These are phyloP conservation scores for Corticium candelabrum DNA, from an alignment of 37 sponge, comb jelly and placozoan species.

Conservation along the genomic window DNA sequence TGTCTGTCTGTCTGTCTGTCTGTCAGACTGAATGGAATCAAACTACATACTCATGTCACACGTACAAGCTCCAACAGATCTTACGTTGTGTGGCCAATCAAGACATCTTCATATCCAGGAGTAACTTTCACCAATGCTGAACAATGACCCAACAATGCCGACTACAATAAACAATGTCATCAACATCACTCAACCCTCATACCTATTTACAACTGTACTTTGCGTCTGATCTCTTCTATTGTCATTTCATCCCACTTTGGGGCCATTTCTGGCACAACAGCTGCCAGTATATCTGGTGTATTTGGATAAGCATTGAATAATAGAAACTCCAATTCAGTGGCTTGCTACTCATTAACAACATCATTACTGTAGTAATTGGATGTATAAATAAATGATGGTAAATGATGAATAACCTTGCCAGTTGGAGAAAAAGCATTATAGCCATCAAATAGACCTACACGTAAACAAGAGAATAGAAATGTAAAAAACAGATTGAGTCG, in stretches of 20 bases:
- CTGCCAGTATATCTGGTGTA: background rate
- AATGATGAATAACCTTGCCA: too few species aligned
- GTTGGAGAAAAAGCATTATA: too few species aligned
- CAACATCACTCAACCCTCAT: background rate
- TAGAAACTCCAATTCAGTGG: background rate
- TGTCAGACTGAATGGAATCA: too few species aligned
- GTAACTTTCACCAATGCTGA: slow-evolving; percentile 49
- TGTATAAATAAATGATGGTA: too few species aligned
- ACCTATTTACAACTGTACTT: background rate
- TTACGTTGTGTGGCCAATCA: slow-evolving; percentile 38
- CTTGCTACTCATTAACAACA: background rate
- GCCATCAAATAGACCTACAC: too few species aligned
- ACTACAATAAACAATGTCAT: background rate
- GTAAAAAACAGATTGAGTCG: too few species aligned
- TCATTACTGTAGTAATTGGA: too few species aligned
- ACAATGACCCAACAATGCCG: slow-evolving; percentile 12
- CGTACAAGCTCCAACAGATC: background rate
- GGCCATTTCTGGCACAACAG: background rate
- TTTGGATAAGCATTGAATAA: background rate
- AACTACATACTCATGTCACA: too few species aligned
- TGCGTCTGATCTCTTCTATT: background rate
- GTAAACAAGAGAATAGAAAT: too few species aligned
- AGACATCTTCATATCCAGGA: slow-evolving; percentile 46
- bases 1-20: too few species aligned
- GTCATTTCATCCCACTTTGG: background rate